phyloP scores from a whole-genome alignment of 2,797 vertebrate genomes.

The Ambastaia sidthimunki region DNA sequence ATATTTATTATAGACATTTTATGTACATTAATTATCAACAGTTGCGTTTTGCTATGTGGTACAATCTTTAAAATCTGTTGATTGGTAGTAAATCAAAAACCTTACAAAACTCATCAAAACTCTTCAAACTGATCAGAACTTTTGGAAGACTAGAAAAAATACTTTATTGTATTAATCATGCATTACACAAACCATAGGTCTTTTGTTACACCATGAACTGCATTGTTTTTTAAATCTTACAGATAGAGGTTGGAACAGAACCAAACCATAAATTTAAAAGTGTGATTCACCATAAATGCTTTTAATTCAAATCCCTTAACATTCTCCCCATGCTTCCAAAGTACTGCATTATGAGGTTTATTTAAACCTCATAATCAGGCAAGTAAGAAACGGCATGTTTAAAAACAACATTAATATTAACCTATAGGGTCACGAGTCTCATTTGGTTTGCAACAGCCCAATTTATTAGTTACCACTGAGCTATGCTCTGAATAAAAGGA shows the following conservation, averaged over 20 bases:
- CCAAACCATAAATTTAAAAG: conserved; percentile 70
- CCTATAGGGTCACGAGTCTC: conserved; percentile 41
- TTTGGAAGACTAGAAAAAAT: conserved; percentile 99
- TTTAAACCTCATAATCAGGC: conserved; percentile 69
- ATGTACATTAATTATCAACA: conserved; percentile 98
- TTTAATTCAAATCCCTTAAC: conserved; percentile 72
- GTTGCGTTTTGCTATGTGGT: conserved; percentile 92
- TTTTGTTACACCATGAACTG: conserved; percentile 88
- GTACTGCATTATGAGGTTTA: conserved; percentile 72
- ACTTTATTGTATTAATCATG: conserved; percentile 98
- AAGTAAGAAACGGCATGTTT: conserved; percentile 66
- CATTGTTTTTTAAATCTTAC: conserved; percentile 75
- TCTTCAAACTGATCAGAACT: conserved; percentile 91
- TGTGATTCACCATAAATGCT: conserved; percentile 65
- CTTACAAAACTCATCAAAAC: conserved; percentile 98
- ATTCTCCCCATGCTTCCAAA: conserved; percentile 72
- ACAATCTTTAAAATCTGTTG: conserved; percentile 98
- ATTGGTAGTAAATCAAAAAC: conserved; percentile 91
- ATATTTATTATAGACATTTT: conserved; percentile 99
- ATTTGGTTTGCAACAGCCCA: conserved; percentile 68
- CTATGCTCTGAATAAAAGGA: conserved; percentile 80
- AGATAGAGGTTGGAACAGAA: conserved; percentile 70
- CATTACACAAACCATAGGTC: conserved; percentile 93
- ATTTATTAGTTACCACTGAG: conserved; percentile 78
- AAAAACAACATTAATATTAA: conserved; percentile 75